Conservation (phyloP, 2,797 vertebrate species). For the Setipinna tenuifilis region DNA sequence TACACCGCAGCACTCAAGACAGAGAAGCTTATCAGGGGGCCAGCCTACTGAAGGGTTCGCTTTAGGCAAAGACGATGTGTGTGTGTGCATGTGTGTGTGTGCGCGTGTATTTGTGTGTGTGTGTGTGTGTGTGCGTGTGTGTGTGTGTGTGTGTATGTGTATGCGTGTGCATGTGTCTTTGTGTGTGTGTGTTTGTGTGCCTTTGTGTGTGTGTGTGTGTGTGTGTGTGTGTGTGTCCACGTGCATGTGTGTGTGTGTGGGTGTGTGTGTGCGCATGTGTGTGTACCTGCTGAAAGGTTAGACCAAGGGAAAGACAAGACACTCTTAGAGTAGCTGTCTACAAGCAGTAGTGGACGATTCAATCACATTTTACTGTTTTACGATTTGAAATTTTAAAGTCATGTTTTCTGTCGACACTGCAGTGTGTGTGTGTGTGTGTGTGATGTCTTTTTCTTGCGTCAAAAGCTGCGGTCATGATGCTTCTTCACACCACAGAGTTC, state of each 20-base stretch:
- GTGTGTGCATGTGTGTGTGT: too few relatives aligned
- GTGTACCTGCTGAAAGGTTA: too few relatives aligned
- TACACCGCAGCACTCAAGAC: constrained; percentile 50
- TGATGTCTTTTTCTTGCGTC: too few relatives aligned
- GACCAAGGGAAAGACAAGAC: too few relatives aligned
- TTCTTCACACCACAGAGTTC: not conserved
- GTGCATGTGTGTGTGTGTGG: not conserved
- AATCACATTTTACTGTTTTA: too few relatives aligned
- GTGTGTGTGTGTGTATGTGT: constrained; percentile 8
- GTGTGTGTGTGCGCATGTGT: not conserved
- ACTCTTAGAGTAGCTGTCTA: too few relatives aligned
- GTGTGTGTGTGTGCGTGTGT: not conserved
- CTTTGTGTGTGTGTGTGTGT: constrained; percentile 13
- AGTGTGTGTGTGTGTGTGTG: too few relatives aligned
- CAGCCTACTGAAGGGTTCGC: constrained; percentile 33
- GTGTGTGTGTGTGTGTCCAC: not conserved
- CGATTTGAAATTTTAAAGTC: too few relatives aligned
- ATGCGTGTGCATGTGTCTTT: not conserved
- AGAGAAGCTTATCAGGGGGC: constrained; percentile 25
- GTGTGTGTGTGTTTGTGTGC: constrained; percentile 5
- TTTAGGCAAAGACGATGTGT: not conserved
- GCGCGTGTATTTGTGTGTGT: not conserved
- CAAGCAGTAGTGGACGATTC: too few relatives aligned
- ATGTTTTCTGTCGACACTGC: too few relatives aligned
- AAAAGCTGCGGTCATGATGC: too few relatives aligned